Evolutionary conservation across 37 sponge, comb jelly and placozoan species (phyloP).

Genomic region (Halisarca cf. caerulea): DNA sequence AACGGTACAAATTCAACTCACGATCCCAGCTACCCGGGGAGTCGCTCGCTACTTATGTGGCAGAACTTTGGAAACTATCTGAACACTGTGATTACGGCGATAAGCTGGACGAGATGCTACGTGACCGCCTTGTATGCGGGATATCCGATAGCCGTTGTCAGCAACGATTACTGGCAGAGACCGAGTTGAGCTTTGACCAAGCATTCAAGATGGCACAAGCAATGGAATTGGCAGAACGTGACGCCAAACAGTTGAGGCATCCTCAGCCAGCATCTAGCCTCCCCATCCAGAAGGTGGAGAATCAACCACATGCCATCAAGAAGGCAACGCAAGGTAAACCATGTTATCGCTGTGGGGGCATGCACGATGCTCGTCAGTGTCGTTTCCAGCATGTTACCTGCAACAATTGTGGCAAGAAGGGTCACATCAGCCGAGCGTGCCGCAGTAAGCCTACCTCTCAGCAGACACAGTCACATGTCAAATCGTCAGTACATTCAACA

Average conservation of each 20-base stretch:
- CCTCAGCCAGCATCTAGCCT: neutral
- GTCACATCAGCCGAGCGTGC: neutral
- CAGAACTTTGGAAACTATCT: conserved; percentile 9
- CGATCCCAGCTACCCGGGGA: conserved; percentile 11
- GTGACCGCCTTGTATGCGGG: conserved; percentile 31
- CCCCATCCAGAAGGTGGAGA: neutral
- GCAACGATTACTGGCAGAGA: neutral
- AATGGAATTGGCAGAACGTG: neutral
- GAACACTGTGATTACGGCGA: conserved; percentile 18
- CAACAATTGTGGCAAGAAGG: neutral
- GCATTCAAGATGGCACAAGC: conserved; percentile 3
- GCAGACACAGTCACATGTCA: too few species aligned
- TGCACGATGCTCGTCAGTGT: neutral
- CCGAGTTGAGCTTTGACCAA: neutral
- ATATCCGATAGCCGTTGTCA: neutral
- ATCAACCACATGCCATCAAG: neutral
- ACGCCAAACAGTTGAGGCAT: neutral
- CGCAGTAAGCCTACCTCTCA: too few species aligned
- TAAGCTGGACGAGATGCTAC: conserved; percentile 8
- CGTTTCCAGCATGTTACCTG: neutral
- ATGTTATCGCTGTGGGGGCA: neutral
- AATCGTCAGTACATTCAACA: too few species aligned
- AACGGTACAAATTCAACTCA: conserved; percentile 11
- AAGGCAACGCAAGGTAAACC: neutral
- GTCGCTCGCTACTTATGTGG: neutral